These are phyloP conservation scores for Pristionchus entomophagus DNA, from an alignment of 2,888 invertebrate species.

Conservation along the genomic window DNA sequence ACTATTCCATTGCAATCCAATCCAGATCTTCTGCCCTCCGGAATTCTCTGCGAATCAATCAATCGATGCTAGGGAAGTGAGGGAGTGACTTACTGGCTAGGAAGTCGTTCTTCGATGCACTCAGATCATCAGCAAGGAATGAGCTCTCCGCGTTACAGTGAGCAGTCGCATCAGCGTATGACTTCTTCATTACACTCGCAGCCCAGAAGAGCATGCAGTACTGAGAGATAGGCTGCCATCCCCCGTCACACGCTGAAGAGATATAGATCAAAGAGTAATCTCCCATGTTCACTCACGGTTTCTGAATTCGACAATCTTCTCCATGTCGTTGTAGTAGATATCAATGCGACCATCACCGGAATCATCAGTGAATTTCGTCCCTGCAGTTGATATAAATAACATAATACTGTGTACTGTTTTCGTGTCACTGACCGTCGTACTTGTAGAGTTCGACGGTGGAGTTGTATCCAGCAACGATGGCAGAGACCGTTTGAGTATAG, in stretches of 20 bases:
- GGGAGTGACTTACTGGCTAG: constrained; percentile 37
- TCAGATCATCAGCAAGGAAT: constrained; percentile 64
- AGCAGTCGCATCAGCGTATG: background rate
- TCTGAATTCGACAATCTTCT: constrained; percentile 31
- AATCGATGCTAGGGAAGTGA: background rate
- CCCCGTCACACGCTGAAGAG: constrained; percentile 55
- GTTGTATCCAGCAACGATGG: constrained; percentile 10
- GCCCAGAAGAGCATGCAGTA: constrained; percentile 56
- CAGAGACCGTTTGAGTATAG: constrained; percentile 16
- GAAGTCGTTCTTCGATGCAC: constrained; percentile 55
- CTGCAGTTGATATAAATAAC: background rate
- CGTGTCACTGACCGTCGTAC: background rate
- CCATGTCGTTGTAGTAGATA: constrained; percentile 4
- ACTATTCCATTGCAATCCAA: background rate
- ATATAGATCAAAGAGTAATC: background rate
- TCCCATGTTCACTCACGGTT: background rate
- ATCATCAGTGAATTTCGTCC: background rate
- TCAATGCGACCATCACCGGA: background rate
- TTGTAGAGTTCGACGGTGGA: background rate
- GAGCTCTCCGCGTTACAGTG: constrained; percentile 58
- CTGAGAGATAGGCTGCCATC: constrained; percentile 60
- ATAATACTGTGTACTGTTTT: background rate
- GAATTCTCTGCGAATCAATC: background rate
- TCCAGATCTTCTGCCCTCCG: constrained; percentile 2
- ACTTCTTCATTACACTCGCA: constrained; percentile 2